Evolutionary conservation across 2,113 vertebrate genomes (phyloP).

Genomic region (Herpailurus yagouaroundi): DNA sequence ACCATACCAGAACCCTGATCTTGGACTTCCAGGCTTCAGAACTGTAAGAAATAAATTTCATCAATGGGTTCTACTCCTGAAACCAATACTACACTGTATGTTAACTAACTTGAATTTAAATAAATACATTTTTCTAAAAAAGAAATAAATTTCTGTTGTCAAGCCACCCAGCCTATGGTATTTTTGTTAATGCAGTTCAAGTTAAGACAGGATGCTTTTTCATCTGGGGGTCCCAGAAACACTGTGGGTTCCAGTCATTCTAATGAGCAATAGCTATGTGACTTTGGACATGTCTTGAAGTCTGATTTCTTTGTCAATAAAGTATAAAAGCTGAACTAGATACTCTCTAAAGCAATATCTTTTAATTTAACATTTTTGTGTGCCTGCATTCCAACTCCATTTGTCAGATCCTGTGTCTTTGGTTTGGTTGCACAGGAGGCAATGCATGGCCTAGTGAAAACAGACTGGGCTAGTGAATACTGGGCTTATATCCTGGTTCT

Average conservation of each 20-base stretch:
- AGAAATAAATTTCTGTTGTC: background rate
- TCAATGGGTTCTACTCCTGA: no score
- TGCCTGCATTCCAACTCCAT: background rate
- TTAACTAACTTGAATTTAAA: no score
- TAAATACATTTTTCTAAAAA: no score
- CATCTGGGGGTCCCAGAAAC: background rate
- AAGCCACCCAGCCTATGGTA: background rate
- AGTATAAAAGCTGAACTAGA: constrained; percentile 25
- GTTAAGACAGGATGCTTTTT: background rate
- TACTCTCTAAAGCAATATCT: background rate
- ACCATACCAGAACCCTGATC: background rate
- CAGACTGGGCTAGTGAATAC: background rate
- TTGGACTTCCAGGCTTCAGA: background rate
- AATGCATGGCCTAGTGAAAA: background rate
- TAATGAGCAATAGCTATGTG: background rate
- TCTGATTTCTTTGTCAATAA: constrained; percentile 15
- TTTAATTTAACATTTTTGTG: background rate
- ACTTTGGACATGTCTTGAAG: background rate
- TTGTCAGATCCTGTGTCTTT: background rate
- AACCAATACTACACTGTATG: no score
- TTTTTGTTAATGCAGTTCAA: background rate
- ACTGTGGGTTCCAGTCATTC: background rate
- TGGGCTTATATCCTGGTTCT: background rate
- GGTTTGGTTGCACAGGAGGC: background rate
- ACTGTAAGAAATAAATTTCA: background rate